phyloP scores from a whole-genome alignment of 1,140 invertebrate genomes.

The Cyclina sinensis region DNA sequence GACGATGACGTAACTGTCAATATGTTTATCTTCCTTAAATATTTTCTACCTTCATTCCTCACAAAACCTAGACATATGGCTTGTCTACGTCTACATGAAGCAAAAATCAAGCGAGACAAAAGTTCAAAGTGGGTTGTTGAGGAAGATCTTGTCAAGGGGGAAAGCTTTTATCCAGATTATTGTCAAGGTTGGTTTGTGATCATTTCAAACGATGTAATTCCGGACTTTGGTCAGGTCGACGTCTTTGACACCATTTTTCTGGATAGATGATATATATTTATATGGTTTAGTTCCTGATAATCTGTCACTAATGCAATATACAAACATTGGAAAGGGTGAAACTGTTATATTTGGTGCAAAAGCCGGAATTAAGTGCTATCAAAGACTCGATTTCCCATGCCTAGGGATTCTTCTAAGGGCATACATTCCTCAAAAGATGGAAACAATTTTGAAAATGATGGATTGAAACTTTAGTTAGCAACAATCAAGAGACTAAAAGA shows the following conservation, averaged over 20 bases:
- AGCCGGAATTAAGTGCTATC: neutral
- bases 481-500: too few relatives aligned
- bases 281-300: constrained; percentile 79
- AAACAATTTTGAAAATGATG: neutral
- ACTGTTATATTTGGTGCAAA: neutral
- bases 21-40: constrained; percentile 86
- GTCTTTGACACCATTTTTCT: constrained; percentile 72
- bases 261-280: constrained; percentile 72
- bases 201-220: constrained; percentile 82
- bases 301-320: neutral
- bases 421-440: neutral
- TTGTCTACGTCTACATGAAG: constrained; percentile 28
- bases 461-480: too few relatives aligned
- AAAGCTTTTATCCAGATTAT: constrained; percentile 73
- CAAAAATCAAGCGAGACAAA: constrained; percentile 39
- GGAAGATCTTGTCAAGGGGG: constrained; percentile 31
- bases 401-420: neutral
- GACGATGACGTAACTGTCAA: constrained; percentile 96
- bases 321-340: neutral
- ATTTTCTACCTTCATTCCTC: neutral
- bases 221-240: constrained; percentile 77
- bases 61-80: constrained; percentile 37
- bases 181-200: constrained; percentile 85
- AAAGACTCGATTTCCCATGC: neutral
- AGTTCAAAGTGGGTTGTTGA: constrained; percentile 54